A percentile compares a stretch with the other conserved stretches of the same genome.
Conservation (phyloP, 2,888 invertebrate genomes). For the Tenthredo distinguenda region DNA sequence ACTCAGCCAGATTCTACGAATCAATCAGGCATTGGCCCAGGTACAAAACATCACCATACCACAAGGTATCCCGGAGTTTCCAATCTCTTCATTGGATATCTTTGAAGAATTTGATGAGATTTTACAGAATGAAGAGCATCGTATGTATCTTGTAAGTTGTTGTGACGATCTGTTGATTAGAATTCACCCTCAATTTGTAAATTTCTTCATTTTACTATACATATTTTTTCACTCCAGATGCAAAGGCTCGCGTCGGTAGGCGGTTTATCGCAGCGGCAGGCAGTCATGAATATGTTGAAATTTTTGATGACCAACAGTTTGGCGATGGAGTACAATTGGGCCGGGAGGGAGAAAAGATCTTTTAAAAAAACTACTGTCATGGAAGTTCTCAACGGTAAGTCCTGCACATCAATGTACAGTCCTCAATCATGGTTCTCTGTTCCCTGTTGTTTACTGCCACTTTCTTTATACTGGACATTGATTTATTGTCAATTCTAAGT, state of each 20-base stretch:
- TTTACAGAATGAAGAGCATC: background rate
- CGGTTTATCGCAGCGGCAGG: background rate
- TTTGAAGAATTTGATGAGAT: background rate
- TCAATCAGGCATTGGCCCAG: background rate
- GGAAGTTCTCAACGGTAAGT: background rate
- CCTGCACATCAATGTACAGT: too few relatives aligned
- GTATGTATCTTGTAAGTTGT: background rate
- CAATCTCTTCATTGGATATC: background rate
- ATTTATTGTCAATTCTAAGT: too few relatives aligned
- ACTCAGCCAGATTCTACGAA: background rate
- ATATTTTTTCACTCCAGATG: background rate
- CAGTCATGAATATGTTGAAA: background rate
- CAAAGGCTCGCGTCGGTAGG: background rate
- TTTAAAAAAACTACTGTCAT: background rate
- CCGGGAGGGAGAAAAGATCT: background rate
- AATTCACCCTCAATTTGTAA: background rate
- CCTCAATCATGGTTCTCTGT: too few relatives aligned
- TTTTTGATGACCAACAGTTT: background rate
- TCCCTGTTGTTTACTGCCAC: too few relatives aligned
- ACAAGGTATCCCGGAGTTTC: background rate
- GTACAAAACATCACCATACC: background rate
- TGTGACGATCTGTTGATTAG: background rate
- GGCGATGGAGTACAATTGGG: conserved; percentile 4
- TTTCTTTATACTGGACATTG: too few relatives aligned
- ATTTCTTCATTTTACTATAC: background rate